These are phyloP conservation scores for Sinosuthora webbiana DNA, from an alignment of 2,113 vertebrate genomes.

Conservation along the genomic window DNA sequence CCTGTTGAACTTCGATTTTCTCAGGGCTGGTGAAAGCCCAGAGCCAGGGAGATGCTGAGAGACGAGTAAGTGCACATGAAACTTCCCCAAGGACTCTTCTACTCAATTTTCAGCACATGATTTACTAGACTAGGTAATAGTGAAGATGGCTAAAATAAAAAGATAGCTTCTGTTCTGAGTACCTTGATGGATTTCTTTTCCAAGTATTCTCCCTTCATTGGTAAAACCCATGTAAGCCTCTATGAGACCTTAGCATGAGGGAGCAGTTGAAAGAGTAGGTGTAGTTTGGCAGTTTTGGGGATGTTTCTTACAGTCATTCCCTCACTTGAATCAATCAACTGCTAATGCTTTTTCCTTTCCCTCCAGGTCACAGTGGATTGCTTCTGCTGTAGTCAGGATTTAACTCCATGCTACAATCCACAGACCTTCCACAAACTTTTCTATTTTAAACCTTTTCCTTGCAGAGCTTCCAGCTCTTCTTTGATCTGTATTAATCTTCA, in stretches of 20 bases:
- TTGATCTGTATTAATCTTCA: not conserved
- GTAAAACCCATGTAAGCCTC: not conserved
- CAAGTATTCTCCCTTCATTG: not conserved
- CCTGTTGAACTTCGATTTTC: not conserved
- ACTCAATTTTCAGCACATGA: not conserved
- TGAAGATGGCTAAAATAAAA: not conserved
- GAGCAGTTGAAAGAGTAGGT: not conserved
- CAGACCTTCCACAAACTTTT: not conserved
- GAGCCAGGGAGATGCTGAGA: not conserved
- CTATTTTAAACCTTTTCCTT: not conserved
- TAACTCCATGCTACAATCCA: not conserved
- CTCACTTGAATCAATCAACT: not conserved
- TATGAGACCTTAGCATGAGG: not conserved
- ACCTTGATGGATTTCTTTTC: not conserved
- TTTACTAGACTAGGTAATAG: not conserved
- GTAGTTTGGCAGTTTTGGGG: not conserved
- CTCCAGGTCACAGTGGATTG: not conserved
- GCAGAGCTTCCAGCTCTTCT: not conserved
- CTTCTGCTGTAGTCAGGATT: constrained; percentile 3
- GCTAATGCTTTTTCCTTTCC: not conserved
- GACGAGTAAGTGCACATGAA: not conserved
- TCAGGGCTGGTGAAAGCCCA: not conserved
- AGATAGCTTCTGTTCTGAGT: not conserved
- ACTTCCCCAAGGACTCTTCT: not conserved
- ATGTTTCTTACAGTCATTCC: not conserved